Base-by-base conservation (phyloP, 2,888 invertebrate species). In the Drosophila mulleri region DNA sequence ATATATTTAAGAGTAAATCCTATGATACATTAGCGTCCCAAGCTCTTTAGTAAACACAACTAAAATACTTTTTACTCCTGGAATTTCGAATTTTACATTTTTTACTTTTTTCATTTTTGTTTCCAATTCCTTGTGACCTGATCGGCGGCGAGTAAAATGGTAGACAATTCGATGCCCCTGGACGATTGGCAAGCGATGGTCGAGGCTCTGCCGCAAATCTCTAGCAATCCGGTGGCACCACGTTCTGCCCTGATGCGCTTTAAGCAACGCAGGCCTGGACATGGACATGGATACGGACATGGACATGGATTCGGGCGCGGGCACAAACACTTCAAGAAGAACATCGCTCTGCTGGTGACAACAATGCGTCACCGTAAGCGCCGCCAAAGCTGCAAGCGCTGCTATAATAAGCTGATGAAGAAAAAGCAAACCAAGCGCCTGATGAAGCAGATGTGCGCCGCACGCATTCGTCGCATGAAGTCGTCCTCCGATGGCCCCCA, bases 191-290 rank as follows among this genome's bases (percentile, higher is more conserved):
- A 65, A 0, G n/a, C 20, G n/a, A 4, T 65, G 29, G 0, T n/a
- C 0, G 11, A 44, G 11, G 16, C 37, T 0, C 18, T 65, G 66
- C 37, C 20, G 2, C 11, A 2, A 12, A 14, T 16, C 18, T 2
- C 12, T n/a, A 12, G 0, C 0, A 6, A 7, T n/a, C 4, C 12
- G 41, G 1, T 0, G 3, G 1, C 3, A 2, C 18, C 1, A 0
- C 16, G 29, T 1, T 9, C 37, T 12, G 50, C 37, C 20, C 4
- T 50, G 26, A 0, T 11, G n/a, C 65, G 65, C 26, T 52, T 37
- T 32, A 44, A 63, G 37, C 63, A 52, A 26, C 50, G 64, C 18
- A 18, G 5, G 2, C 3, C 3, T 1, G 20, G 52, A 7, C 23
- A 9, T 9, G 35, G 18, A 26, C 35, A 26, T 26, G 20, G 50